Evolutionary conservation across 2,113 vertebrate genomes (phyloP), one percentile per base, ranked within the genome.

Genomic region (Leucosticte australis): DNA sequence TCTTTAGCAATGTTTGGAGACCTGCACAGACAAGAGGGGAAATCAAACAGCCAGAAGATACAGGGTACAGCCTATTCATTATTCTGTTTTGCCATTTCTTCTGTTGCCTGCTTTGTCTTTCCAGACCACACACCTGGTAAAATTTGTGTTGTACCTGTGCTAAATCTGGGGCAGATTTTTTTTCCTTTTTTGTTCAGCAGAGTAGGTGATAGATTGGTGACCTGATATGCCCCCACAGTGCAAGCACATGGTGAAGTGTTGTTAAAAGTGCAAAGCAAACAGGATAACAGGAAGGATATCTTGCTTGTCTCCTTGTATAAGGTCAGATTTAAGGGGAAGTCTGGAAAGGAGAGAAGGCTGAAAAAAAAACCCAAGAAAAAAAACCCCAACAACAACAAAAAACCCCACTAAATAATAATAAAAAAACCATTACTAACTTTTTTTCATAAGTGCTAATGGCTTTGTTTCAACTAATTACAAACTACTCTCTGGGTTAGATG

Each of bases 251-350:
- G 42, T 77, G 55, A 90, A 77, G 28, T 55, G 78, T 57, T 91
- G 49, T 50, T 80, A 83, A 92, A 95, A 76, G 41, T 69, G 83
- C 50, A 79, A 89, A 89, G 33, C 24, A 87, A 89, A 87, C 69
- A 81, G 37, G 35, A 65, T 84, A 78, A 87, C 68, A 77, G 49
- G 62, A 89, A 86, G 9, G 39, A 74, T 70, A 27, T 59, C 74
- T 89, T 86, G 62, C 50, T 78, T 75, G 23, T 80, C 56, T 86
- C 47, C 47, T 87, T 89, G 22, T 64, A 10, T 75, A 81, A 94
- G 52, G 92, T 91, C 90, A 81, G 47, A 76, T 60, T 89, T 83
- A 52, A 84, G 76, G 60, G 53, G 60, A 81, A 55, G n/a, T 23
- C n/a, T 2, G 1, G 31, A 67, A 55, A 70, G 55, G 70, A 70